These are phyloP conservation scores for Galemys pyrenaicus DNA, from an alignment of 2,113 vertebrate genomes.

Conservation along the genomic window DNA sequence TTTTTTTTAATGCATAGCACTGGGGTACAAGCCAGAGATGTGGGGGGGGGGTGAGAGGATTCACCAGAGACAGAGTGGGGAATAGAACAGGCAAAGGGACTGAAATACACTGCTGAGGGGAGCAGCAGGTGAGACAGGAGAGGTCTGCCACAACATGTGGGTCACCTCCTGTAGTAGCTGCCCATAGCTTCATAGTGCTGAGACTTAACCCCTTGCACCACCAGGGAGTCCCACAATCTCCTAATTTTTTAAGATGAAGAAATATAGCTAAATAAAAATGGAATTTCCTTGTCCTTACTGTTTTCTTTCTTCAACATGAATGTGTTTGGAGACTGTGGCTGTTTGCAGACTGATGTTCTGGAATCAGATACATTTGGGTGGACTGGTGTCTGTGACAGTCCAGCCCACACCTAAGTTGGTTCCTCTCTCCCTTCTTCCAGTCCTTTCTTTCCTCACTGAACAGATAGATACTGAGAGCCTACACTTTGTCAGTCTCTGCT, in stretches of 20 bases:
- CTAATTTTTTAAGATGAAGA: background rate
- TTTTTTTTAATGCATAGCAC: too few species aligned
- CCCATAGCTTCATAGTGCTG: too few species aligned
- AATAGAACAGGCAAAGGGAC: too few species aligned
- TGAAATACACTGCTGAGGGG: too few species aligned
- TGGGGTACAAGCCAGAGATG: too few species aligned
- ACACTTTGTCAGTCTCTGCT: background rate
- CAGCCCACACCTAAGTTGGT: background rate
- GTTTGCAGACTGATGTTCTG: background rate
- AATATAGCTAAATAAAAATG: slow-evolving; percentile 11
- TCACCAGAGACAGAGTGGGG: too few species aligned
- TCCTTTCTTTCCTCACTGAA: background rate
- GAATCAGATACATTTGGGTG: background rate
- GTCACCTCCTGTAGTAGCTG: too few species aligned
- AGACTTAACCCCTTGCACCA: too few species aligned
- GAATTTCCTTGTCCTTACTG: background rate
- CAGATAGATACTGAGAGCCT: background rate
- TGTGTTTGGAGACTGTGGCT: background rate
- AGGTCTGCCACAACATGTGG: too few species aligned
- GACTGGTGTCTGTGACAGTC: background rate
- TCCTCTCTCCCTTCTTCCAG: background rate
- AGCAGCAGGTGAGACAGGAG: too few species aligned
- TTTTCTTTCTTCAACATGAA: background rate
- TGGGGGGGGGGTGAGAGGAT: too few species aligned
- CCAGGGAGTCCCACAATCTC: background rate